These are phyloP conservation scores for Daktulosphaira vitifoliae DNA, from an alignment of 1,140 invertebrate species.

Conservation along the genomic window DNA sequence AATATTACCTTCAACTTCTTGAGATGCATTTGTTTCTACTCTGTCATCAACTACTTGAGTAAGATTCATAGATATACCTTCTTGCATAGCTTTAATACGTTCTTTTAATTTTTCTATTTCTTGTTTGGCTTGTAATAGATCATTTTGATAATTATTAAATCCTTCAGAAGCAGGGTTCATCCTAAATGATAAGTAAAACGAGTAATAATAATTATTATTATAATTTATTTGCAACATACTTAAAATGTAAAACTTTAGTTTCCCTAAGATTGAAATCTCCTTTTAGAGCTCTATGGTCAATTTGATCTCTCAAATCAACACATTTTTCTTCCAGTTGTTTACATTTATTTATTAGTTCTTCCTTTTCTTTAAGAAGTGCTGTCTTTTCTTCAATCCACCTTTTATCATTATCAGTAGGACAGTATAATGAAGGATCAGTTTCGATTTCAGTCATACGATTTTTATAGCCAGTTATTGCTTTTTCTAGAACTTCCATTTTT, in stretches of 20 bases:
- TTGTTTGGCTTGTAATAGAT: conserved; percentile 57
- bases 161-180: conserved; percentile 68
- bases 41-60: conserved; percentile 46
- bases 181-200: conserved; percentile 49
- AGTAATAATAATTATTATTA: neutral
- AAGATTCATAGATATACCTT: conserved; percentile 51
- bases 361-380: conserved; percentile 35
- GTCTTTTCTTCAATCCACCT: conserved; percentile 33
- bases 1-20: conserved; percentile 45
- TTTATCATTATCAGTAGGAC: conserved; percentile 26
- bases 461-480: conserved; percentile 40
- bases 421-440: conserved; percentile 37
- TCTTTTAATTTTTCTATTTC: conserved; percentile 57
- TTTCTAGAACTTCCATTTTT: conserved; percentile 39
- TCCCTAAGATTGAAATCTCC: conserved; percentile 40
- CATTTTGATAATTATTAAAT: conserved; percentile 53
- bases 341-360: conserved; percentile 36
- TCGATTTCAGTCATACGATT: conserved; percentile 38
- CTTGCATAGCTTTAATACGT: conserved; percentile 50
- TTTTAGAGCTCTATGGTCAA: conserved; percentile 39
- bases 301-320: conserved; percentile 38
- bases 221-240: conserved; percentile 21
- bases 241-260: conserved; percentile 40
- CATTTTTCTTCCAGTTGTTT: conserved; percentile 37
- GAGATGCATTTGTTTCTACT: conserved; percentile 39